Conservation (phyloP, 2,113 vertebrate species). For the Dipodomys spectabilis region DNA sequence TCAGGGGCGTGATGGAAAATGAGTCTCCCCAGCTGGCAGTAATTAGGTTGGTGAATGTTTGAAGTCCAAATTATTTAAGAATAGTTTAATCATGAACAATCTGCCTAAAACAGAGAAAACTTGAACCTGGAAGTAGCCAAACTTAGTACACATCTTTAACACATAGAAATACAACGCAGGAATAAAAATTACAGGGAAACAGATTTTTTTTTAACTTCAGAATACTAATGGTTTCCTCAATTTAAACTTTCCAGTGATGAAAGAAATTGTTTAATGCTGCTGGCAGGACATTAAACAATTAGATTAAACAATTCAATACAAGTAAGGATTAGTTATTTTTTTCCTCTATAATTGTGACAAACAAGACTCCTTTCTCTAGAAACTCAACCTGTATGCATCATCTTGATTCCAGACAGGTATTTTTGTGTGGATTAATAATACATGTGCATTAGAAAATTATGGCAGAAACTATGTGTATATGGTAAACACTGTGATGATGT, state of each 20-base stretch:
- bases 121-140: background rate
- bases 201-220: background rate
- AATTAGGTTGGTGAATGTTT: background rate
- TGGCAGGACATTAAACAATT: too few species aligned
- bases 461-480: background rate
- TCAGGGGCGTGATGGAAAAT: background rate
- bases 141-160: background rate
- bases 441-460: background rate
- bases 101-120: background rate
- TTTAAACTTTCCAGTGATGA: background rate
- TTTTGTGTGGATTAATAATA: background rate
- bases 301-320: background rate
- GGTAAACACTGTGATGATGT: fast-evolving
- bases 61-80: conserved; percentile 7
- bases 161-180: background rate
- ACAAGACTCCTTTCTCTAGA: background rate
- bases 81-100: background rate
- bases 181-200: background rate
- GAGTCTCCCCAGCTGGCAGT: background rate
- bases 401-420: background rate
- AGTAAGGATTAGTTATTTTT: background rate
- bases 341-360: background rate
- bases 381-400: background rate
- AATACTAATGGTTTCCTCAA: background rate
- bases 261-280: background rate